Conservation (phyloP, 2,113 vertebrate genomes). For the Gallinago jamesoni region DNA sequence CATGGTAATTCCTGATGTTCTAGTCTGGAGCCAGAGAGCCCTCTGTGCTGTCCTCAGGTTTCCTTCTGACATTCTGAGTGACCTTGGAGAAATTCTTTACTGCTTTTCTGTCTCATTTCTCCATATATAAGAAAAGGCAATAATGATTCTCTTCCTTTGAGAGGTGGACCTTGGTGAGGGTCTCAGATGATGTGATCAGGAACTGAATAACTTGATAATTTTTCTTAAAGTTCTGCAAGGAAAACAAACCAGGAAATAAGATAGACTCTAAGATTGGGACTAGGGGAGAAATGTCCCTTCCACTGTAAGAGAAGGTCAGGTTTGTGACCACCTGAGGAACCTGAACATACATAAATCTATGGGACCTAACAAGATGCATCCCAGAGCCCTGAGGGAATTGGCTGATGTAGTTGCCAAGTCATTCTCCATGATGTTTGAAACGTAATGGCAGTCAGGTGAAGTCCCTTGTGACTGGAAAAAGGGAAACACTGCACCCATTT, state of each 20-base stretch:
- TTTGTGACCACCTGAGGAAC: neutral
- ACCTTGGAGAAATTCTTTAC: neutral
- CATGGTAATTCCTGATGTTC: rapidly evolving
- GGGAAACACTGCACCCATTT: neutral
- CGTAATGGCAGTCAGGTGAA: neutral
- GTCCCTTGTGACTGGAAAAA: neutral
- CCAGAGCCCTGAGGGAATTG: neutral
- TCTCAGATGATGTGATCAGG: neutral
- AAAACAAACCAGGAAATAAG: neutral
- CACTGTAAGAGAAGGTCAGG: neutral
- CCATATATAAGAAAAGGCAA: neutral
- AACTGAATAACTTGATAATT: neutral
- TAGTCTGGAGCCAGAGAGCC: neutral
- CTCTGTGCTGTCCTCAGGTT: neutral
- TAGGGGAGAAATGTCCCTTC: neutral
- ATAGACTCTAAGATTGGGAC: neutral
- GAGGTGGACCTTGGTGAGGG: neutral
- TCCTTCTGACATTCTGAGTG: neutral
- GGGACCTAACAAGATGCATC: too few species aligned
- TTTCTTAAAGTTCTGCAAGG: neutral
- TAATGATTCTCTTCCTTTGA: neutral
- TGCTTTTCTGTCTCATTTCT: neutral
- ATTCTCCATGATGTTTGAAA: neutral
- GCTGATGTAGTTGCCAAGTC: neutral
- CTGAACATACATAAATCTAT: neutral